A percentile compares a stretch with the other conserved stretches of the same genome.
phyloP scores from a whole-genome alignment of 2,797 vertebrate genomes.

The Sebastiscus tertius region DNA sequence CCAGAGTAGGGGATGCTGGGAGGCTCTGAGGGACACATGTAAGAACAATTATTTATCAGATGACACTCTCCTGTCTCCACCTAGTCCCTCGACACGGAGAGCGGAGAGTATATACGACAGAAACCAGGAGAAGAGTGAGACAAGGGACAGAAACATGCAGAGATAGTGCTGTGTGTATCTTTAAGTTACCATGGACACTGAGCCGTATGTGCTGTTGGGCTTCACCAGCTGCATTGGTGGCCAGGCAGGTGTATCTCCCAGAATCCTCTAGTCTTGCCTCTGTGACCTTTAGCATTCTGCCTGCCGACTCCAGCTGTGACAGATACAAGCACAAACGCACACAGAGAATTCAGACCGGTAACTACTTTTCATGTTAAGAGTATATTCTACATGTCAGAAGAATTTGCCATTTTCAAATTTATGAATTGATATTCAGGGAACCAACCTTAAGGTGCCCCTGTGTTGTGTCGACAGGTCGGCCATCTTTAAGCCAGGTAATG shows the following conservation, averaged over 20 bases:
- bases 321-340: conserved; percentile 40
- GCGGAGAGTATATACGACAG: not conserved
- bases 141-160: not conserved
- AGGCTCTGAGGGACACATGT: conserved; percentile 84
- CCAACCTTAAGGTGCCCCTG: conserved; percentile 87
- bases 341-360: not conserved
- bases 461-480: conserved; percentile 89
- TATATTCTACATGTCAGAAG: not conserved
- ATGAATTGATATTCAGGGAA: not conserved
- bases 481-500: conserved; percentile 95
- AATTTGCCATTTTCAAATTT: not conserved
- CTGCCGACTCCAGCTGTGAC: conserved; percentile 90
- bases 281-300: conserved; percentile 87
- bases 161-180: conserved; percentile 16
- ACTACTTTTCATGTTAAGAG: not conserved
- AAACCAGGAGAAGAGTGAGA: conserved; percentile 23
- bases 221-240: conserved; percentile 96
- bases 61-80: conserved; percentile 20
- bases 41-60: conserved; percentile 10
- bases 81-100: not conserved
- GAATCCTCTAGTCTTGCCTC: conserved; percentile 87
- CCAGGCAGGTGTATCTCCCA: conserved; percentile 93
- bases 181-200: conserved; percentile 90
- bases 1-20: conserved; percentile 87
- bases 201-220: conserved; percentile 88